phyloP scores from a whole-genome alignment of 2,113 vertebrate genomes.

The Hippocampus comes region DNA sequence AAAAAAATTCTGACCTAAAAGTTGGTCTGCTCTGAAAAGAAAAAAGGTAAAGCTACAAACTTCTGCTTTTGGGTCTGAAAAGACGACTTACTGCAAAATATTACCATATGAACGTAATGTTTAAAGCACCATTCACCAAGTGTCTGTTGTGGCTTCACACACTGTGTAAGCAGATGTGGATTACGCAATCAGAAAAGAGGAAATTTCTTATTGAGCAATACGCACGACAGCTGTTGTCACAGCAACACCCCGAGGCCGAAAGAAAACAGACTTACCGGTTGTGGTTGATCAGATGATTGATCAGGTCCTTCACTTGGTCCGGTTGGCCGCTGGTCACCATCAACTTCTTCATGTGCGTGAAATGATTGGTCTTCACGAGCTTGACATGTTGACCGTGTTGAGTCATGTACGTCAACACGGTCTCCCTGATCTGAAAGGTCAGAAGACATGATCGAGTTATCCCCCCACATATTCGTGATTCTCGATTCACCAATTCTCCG shows the following conservation, averaged over 20 bases:
- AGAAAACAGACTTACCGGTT: constrained; percentile 71
- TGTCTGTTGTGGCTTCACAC: neutral
- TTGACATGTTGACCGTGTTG: constrained; percentile 74
- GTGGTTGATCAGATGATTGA: constrained; percentile 75
- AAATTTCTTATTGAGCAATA: neutral
- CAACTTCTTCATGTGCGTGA: constrained; percentile 74
- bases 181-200: neutral
- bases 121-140: neutral
- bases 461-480: too few species aligned
- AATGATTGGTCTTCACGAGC: constrained; percentile 80
- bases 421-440: constrained; percentile 74
- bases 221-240: neutral
- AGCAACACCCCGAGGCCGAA: neutral
- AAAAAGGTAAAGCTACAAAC: too few species aligned
- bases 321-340: constrained; percentile 57
- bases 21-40: too few species aligned
- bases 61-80: too few species aligned
- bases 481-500: neutral
- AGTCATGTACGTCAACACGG: constrained; percentile 76
- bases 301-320: constrained; percentile 73
- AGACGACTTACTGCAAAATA: neutral
- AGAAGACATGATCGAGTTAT: neutral
- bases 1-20: too few species aligned
- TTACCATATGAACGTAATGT: neutral
- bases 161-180: neutral